Percentiles rank a stretch among this genome's conserved stretches.
Conservation (phyloP, 2,113 vertebrate genomes). For the Synchiropus splendidus region DNA sequence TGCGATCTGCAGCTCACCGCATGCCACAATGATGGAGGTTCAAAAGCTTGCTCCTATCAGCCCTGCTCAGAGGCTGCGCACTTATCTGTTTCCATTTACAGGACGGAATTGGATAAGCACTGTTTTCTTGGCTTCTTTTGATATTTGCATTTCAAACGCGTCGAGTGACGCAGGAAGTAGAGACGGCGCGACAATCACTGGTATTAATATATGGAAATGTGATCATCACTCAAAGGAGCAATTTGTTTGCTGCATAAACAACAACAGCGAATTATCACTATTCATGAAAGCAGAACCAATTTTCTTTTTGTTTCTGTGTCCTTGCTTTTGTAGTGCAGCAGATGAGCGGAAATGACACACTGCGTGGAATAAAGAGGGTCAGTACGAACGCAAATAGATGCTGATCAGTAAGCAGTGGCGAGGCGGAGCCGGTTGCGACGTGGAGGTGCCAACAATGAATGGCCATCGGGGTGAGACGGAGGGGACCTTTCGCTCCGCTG, state of each 20-base stretch:
- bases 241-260: slow-evolving; percentile 16
- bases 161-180: slow-evolving; percentile 1
- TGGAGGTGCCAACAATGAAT: neutral
- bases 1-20: neutral
- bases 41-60: slow-evolving; percentile 10
- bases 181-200: slow-evolving; percentile 1
- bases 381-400: slow-evolving; percentile 3
- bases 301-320: neutral
- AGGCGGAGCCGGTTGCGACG: neutral
- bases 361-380: neutral
- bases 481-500: neutral
- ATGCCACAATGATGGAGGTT: slow-evolving; percentile 2
- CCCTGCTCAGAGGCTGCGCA: neutral
- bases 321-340: neutral
- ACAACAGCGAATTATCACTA: slow-evolving; percentile 5
- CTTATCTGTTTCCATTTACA: slow-evolving; percentile 9
- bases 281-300: slow-evolving; percentile 1
- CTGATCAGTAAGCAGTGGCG: slow-evolving; percentile 9
- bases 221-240: slow-evolving; percentile 4
- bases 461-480: neutral
- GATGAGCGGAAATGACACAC: slow-evolving; percentile 6
- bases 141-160: slow-evolving; percentile 32
- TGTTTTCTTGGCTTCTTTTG: slow-evolving; percentile 8
- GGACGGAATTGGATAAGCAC: slow-evolving; percentile 9
- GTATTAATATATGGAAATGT: slow-evolving; percentile 14